Base-by-base conservation (phyloP, 2,888 invertebrate genomes). In the Megaustenia siamemsis region DNA sequence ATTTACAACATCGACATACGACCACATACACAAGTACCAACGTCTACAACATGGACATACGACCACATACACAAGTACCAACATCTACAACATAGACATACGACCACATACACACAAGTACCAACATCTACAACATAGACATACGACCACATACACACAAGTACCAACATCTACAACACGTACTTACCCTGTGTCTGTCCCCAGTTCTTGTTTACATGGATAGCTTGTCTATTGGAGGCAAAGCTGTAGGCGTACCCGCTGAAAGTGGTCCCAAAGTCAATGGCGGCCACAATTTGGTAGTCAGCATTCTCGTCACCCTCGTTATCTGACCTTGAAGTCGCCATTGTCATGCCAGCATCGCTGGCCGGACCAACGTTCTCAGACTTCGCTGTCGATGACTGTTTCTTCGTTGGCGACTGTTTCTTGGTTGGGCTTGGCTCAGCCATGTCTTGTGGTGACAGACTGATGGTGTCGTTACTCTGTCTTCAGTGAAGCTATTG, bases 221-320 rank as follows among this genome's bases (percentile, higher is more conserved):
- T 91, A 40, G 89, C 90, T 12, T 90, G 89, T 75, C 88, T 89
- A 86, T 90, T 91, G 53, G 90, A 90, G 18, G 91, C 86, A 79
- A 92, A 90, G 2, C 92, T 90, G 85, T 92, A 92, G 0, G 92
- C 92, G 85, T 92, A 92, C 10, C 92, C 92, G 82, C 92, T 92
- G 82, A 92, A 92, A 1, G 92, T 92, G 24, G 92, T 92, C 0
- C 92, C 92, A 78, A 92, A 92, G 83, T 92, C 92, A 68, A 92
- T 92, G 78, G 92, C 92, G 21, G 91, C 90, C 12, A 92, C 91
- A 71, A 92, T 91, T 83, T 92, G 91, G 83, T 90, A 92, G 40
- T 89, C 88, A 15, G 86, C 85, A 5, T 86, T 83, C n/a, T 90
- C 89, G 21, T 85, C 83, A 10, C 79, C 68, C 49, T 83, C 84